These are phyloP conservation scores for Pentamera pediparva DNA, from an alignment of 53 echinoderm and acorn worm species.

Conservation along the genomic window DNA sequence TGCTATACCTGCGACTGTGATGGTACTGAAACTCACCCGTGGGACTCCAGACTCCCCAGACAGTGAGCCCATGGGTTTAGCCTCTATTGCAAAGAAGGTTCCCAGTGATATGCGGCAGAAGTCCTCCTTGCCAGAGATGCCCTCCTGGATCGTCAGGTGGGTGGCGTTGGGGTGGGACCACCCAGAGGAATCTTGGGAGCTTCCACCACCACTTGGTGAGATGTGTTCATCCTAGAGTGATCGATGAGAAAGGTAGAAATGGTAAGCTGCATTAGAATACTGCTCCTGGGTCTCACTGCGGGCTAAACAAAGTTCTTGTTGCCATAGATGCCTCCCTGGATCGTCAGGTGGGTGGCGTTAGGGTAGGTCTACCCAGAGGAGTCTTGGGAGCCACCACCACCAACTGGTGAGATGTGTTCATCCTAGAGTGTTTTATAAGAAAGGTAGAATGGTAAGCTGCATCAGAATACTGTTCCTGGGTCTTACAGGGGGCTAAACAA, in stretches of 20 bases:
- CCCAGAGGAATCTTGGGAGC: slow-evolving; percentile 1
- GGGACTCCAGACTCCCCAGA: slow-evolving; percentile 7
- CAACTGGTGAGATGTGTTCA: slow-evolving; percentile 13
- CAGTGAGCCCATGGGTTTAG: slow-evolving; percentile 30
- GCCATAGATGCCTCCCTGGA: neutral
- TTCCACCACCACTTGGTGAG: neutral
- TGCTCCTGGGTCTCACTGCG: neutral
- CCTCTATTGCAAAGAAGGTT: slow-evolving; percentile 1
- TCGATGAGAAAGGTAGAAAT: neutral
- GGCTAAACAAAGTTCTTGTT: slow-evolving; percentile 17
- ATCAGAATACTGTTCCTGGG: neutral
- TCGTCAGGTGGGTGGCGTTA: slow-evolving; percentile 4
- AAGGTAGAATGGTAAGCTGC: neutral
- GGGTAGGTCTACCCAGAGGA: slow-evolving; percentile 11
- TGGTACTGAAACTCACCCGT: neutral
- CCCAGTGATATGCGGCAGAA: slow-evolving; percentile 33
- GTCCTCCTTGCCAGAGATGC: slow-evolving; percentile 21
- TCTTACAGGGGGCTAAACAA: neutral
- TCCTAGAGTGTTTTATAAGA: neutral
- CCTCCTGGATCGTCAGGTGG: neutral
- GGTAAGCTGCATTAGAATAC: neutral
- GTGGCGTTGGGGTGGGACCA: slow-evolving; percentile 11
- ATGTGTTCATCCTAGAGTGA: slow-evolving; percentile 20
- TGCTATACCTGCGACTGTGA: too few relatives aligned
- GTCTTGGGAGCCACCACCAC: neutral